Evolutionary conservation across 2,797 vertebrate species (phyloP).

Genomic region (Hapalemur alaotrensis): DNA sequence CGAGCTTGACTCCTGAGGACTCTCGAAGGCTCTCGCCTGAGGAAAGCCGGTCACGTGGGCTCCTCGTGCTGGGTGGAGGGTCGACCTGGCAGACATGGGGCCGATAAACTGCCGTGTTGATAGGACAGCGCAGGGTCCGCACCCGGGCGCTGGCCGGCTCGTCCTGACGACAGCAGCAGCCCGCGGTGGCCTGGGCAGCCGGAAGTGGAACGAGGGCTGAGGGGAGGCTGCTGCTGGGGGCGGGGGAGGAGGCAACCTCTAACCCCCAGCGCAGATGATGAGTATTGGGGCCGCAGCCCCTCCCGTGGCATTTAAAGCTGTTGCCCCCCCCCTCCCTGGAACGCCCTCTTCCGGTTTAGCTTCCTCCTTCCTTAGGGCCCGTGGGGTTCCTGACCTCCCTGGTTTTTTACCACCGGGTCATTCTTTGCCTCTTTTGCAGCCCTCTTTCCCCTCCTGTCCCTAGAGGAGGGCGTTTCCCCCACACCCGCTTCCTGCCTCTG

Average conservation of each 20-base stretch:
- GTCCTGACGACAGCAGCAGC: background rate
- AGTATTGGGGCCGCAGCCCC: background rate
- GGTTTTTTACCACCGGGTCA: background rate
- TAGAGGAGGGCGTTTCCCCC: background rate
- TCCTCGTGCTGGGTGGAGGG: slow-evolving; percentile 69
- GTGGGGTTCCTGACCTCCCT: background rate
- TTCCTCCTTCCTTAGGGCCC: background rate
- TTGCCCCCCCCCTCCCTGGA: background rate
- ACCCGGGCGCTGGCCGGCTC: background rate
- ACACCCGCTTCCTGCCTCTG: background rate
- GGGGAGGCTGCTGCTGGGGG: background rate
- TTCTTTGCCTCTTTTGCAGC: background rate
- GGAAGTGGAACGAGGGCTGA: background rate
- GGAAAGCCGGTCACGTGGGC: slow-evolving; percentile 67
- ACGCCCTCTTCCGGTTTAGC: background rate
- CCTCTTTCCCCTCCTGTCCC: background rate
- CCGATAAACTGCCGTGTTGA: slow-evolving; percentile 68
- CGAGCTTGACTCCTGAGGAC: slow-evolving; percentile 50
- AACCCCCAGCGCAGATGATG: background rate
- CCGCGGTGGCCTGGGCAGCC: background rate
- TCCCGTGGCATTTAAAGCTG: background rate
- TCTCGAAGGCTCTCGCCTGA: slow-evolving; percentile 56
- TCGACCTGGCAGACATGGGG: slow-evolving; percentile 16
- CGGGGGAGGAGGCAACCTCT: background rate
- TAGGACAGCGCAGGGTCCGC: slow-evolving; percentile 57